A percentile compares a stretch with the other conserved stretches of the same genome.
Evolutionary conservation across 2,113 vertebrate species (phyloP).

Genomic region (Apeltes quadracus): DNA sequence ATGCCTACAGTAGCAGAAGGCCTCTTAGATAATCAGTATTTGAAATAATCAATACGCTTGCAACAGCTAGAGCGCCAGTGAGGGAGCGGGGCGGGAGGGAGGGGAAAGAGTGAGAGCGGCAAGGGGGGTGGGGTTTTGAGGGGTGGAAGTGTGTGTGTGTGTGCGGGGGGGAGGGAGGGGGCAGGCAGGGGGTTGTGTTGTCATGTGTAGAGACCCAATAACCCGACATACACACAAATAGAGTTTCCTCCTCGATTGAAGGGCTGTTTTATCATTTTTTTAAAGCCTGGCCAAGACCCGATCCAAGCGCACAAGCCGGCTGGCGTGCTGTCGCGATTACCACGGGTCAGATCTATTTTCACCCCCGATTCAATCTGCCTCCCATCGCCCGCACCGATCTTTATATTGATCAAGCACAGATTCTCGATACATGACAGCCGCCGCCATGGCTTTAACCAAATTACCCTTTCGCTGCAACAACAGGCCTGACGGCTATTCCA

Average conservation of each 20-base stretch:
- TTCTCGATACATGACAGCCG: constrained; percentile 57
- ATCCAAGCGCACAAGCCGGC: constrained; percentile 73
- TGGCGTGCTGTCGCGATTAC: constrained; percentile 65
- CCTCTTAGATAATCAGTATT: constrained; percentile 90
- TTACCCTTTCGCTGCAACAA: constrained; percentile 54
- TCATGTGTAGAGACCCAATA: constrained; percentile 70
- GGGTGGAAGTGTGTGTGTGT: too few species aligned
- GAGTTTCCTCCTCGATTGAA: constrained; percentile 80
- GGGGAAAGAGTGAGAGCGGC: constrained; percentile 23
- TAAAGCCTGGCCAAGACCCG: constrained; percentile 79
- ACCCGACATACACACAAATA: constrained; percentile 73
- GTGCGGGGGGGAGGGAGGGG: too few species aligned
- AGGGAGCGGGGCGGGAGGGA: constrained; percentile 40
- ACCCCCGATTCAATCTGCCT: constrained; percentile 65
- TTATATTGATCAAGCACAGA: constrained; percentile 68
- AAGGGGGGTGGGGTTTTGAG: background rate
- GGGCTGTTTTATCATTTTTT: constrained; percentile 64
- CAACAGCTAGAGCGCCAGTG: constrained; percentile 72
- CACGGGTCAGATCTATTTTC: constrained; percentile 80
- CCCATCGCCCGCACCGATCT: constrained; percentile 53
- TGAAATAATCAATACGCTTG: constrained; percentile 89
- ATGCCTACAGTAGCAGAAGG: constrained; percentile 83
- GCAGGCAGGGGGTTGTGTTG: constrained; percentile 23
- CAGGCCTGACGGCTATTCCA: constrained; percentile 43
- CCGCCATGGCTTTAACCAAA: constrained; percentile 52